Evolutionary conservation across 2,797 vertebrate genomes (phyloP).

Genomic region (Brotula barbata): DNA sequence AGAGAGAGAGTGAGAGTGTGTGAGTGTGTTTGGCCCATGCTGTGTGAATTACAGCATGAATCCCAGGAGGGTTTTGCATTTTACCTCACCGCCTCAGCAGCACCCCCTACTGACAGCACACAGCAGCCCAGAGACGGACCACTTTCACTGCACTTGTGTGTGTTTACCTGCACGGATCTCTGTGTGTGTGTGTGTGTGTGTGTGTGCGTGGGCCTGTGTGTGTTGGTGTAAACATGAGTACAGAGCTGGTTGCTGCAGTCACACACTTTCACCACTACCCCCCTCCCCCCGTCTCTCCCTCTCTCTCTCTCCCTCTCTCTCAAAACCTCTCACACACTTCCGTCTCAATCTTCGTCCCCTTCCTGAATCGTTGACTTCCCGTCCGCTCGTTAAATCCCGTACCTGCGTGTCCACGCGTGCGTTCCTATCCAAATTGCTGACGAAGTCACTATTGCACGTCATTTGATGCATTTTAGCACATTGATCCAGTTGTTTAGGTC

Average conservation of each 20-base stretch:
- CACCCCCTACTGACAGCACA: conserved; percentile 64
- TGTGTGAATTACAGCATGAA: conserved; percentile 16
- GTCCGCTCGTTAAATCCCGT: conserved; percentile 11
- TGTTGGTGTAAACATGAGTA: conserved; percentile 30
- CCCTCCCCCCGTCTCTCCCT: conserved; percentile 10
- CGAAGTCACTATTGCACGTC: conserved; percentile 48
- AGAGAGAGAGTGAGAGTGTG: conserved; percentile 4
- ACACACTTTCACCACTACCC: conserved; percentile 51
- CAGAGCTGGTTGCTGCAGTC: conserved; percentile 48
- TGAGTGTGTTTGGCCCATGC: conserved; percentile 17
- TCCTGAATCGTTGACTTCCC: conserved; percentile 37
- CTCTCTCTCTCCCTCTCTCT: conserved; percentile 11
- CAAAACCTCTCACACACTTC: not conserved
- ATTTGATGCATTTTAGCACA: conserved; percentile 60
- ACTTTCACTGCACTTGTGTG: conserved; percentile 37
- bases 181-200: conserved; percentile 17
- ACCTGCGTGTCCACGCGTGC: not conserved
- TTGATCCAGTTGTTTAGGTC: conserved; percentile 56
- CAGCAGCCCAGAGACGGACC: conserved; percentile 39
- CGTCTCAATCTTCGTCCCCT: conserved; percentile 10
- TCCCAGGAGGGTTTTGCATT: conserved; percentile 35
- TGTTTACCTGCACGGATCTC: no score
- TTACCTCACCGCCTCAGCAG: conserved; percentile 61
- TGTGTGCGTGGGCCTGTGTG: conserved; percentile 18
- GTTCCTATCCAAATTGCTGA: conserved; percentile 23